phyloP scores from a whole-genome alignment of 2,888 invertebrate species.

The Lordiphosa andalusiaca region DNA sequence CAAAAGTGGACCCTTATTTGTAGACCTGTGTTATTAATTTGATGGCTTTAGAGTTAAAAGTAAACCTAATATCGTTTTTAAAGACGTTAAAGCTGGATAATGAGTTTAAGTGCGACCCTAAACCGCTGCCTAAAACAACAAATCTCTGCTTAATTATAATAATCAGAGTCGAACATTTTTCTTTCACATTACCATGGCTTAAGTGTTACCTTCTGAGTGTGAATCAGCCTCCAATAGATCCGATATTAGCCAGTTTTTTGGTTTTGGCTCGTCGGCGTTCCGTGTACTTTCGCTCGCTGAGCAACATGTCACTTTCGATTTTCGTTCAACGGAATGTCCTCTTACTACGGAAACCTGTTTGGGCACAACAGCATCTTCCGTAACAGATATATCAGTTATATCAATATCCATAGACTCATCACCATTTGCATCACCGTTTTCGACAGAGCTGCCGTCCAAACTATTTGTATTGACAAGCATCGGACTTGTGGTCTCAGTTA shows the following conservation, averaged over 20 bases:
- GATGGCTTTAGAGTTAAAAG: too few relatives aligned
- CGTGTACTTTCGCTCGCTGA: slow-evolving; percentile 31
- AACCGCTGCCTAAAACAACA: too few relatives aligned
- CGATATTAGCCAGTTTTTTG: slow-evolving; percentile 78
- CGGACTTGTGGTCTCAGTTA: slow-evolving; percentile 50
- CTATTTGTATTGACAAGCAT: slow-evolving; percentile 41
- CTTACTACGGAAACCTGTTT: slow-evolving; percentile 70
- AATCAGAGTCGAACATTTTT: too few relatives aligned
- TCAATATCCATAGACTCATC: slow-evolving; percentile 81
- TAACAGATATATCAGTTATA: slow-evolving; percentile 79
- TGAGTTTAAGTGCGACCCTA: too few relatives aligned
- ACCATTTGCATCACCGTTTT: slow-evolving; percentile 67
- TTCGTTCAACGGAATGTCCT: slow-evolving; percentile 43
- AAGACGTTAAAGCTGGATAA: too few relatives aligned
- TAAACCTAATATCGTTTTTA: too few relatives aligned
- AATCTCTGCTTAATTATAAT: too few relatives aligned
- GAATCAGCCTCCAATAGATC: slow-evolving; percentile 67
- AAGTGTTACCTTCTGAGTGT: slow-evolving; percentile 48
- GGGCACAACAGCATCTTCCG: slow-evolving; percentile 60
- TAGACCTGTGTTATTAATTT: too few relatives aligned
- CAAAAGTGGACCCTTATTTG: too few relatives aligned
- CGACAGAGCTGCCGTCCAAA: slow-evolving; percentile 44
- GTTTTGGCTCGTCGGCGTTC: slow-evolving; percentile 47
- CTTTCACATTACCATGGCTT: too few relatives aligned
- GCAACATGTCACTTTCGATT: slow-evolving; percentile 22